Conservation (phyloP, 2,113 vertebrate species). For the Tapirus terrestris region DNA sequence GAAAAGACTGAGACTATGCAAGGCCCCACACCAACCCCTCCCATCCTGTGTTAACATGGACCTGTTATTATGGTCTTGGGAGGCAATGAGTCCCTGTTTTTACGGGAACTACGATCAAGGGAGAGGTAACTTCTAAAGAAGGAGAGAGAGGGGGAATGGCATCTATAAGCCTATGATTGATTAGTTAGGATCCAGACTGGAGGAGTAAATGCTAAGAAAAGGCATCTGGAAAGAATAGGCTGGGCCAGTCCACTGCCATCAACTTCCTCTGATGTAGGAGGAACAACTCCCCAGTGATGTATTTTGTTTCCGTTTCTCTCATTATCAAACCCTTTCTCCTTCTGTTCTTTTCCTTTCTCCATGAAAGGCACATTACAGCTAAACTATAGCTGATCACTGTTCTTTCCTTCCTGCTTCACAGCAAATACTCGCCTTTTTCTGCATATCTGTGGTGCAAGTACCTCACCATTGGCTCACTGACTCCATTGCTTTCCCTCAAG, state of each 20-base stretch:
- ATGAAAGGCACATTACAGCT: not conserved
- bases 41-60: not conserved
- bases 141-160: rapidly evolving
- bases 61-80: not conserved
- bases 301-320: not conserved
- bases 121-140: not conserved
- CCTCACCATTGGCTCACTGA: not conserved
- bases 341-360: not conserved
- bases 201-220: not conserved
- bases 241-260: not conserved
- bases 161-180: not conserved
- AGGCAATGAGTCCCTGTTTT: not conserved
- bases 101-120: not conserved
- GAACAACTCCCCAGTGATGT: rapidly evolving
- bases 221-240: not conserved
- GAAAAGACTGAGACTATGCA: not conserved
- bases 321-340: not conserved
- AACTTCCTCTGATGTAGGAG: too few species aligned
- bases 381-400: not conserved
- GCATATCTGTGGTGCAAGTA: not conserved
- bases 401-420: not conserved
- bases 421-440: not conserved
- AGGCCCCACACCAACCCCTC: rapidly evolving
- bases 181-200: not conserved
- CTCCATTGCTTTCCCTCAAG: not conserved